Conservation (phyloP, 2,888 invertebrate species). For the Morpho helenor region DNA sequence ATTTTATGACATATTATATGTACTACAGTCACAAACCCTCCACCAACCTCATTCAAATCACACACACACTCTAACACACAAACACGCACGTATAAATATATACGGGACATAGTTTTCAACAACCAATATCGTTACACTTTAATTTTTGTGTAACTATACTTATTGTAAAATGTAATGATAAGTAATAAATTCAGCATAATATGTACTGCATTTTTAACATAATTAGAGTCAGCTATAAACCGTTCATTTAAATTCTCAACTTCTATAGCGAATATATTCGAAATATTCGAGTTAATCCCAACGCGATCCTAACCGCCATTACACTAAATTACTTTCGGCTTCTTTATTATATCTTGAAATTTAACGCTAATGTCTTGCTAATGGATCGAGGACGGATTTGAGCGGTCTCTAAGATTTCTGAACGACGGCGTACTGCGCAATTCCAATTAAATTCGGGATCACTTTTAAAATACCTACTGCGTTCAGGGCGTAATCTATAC, state of each 20-base stretch:
- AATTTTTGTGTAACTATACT: too few species aligned
- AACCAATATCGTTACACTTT: too few species aligned
- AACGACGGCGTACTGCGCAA: neutral
- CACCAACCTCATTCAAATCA: too few species aligned
- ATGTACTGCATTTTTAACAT: too few species aligned
- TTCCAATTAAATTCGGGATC: conserved; percentile 1
- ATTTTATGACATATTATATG: too few species aligned
- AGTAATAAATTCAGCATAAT: too few species aligned
- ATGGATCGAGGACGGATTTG: conserved; percentile 18
- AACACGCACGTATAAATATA: too few species aligned
- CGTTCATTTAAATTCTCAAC: conserved; percentile 3
- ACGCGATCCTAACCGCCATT: conserved; percentile 15
- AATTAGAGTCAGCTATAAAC: neutral
- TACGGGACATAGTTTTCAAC: too few species aligned
- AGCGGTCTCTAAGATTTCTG: conserved; percentile 20
- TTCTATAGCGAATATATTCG: conserved; percentile 7
- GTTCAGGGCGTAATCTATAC: too few species aligned
- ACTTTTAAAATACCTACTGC: neutral
- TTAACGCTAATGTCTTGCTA: conserved; percentile 24
- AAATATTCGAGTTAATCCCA: conserved; percentile 14
- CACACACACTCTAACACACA: too few species aligned
- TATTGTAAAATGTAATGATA: too few species aligned
- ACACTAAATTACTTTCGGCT: conserved; percentile 19
- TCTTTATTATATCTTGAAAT: conserved; percentile 23
- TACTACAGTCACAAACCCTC: too few species aligned